These are phyloP conservation scores for Megalops cyprinoides DNA, from an alignment of 2,797 vertebrate genomes.

Conservation along the genomic window DNA sequence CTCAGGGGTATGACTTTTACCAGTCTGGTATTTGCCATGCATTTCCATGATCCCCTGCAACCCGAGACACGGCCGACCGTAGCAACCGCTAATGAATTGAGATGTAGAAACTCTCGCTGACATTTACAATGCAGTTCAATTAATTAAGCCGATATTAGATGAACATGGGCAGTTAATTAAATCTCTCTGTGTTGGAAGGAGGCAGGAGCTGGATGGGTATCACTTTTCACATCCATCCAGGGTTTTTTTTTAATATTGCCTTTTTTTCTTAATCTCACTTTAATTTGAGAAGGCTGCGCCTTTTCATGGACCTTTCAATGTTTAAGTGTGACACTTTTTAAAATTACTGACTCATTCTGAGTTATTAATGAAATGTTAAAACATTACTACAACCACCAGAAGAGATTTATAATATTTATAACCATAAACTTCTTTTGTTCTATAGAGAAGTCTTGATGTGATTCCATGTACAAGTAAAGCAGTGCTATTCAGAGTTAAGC, in stretches of 20 bases:
- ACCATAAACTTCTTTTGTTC: too few species aligned
- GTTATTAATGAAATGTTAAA: too few species aligned
- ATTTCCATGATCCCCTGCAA: slow-evolving; percentile 1
- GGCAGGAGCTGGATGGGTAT: not conserved
- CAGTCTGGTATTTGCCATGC: not conserved
- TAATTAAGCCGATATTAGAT: not conserved
- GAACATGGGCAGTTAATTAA: slow-evolving; percentile 10
- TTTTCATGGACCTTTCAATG: too few species aligned
- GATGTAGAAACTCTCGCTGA: slow-evolving; percentile 22
- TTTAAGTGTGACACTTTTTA: too few species aligned
- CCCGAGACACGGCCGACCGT: not conserved
- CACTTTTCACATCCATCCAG: not conserved
- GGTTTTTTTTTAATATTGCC: not conserved
- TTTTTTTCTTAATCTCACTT: not conserved
- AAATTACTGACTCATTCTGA: too few species aligned
- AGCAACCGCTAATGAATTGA: slow-evolving; percentile 17
- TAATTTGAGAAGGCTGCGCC: too few species aligned
- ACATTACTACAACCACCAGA: too few species aligned
- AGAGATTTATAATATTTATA: too few species aligned
- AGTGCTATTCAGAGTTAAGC: not conserved
- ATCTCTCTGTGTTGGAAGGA: not conserved
- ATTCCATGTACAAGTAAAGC: not conserved
- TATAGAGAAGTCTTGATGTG: too few species aligned
- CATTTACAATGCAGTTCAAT: slow-evolving; percentile 14
- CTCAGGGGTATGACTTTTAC: not conserved